These are phyloP conservation scores for Falco berigora DNA, from an alignment of 2,797 vertebrate genomes.

Conservation along the genomic window DNA sequence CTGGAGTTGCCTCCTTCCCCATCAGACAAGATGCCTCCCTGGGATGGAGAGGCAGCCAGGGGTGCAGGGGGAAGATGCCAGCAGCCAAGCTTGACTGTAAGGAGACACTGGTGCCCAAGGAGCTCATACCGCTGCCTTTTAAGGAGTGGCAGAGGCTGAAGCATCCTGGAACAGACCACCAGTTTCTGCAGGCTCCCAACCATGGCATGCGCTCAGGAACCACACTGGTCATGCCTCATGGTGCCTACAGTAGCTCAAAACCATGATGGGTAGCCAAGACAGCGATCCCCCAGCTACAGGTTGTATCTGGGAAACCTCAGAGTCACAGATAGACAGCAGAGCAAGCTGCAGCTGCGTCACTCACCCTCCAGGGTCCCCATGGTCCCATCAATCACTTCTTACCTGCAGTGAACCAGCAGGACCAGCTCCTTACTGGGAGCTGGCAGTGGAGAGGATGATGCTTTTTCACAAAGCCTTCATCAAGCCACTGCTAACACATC, in stretches of 20 bases:
- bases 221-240: fast-evolving
- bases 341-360: fast-evolving
- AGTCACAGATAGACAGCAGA: not conserved
- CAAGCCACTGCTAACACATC: not conserved
- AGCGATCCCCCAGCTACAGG: not conserved
- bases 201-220: fast-evolving
- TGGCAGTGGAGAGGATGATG: not conserved
- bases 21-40: not conserved
- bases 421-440: not conserved
- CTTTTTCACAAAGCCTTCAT: not conserved
- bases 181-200: not conserved
- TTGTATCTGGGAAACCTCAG: not conserved
- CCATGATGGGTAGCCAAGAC: not conserved
- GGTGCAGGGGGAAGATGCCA: not conserved
- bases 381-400: not conserved
- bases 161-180: not conserved
- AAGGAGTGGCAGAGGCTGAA: not conserved
- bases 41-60: not conserved
- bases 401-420: not conserved
- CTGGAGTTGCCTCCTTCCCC: not conserved
- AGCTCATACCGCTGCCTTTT: slow-evolving; percentile 21
- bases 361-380: not conserved
- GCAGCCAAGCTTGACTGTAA: not conserved
- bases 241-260: not conserved
- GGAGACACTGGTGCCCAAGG: not conserved